Base-by-base conservation (phyloP, 2,797 vertebrate genomes). In the Alectoris magna region DNA sequence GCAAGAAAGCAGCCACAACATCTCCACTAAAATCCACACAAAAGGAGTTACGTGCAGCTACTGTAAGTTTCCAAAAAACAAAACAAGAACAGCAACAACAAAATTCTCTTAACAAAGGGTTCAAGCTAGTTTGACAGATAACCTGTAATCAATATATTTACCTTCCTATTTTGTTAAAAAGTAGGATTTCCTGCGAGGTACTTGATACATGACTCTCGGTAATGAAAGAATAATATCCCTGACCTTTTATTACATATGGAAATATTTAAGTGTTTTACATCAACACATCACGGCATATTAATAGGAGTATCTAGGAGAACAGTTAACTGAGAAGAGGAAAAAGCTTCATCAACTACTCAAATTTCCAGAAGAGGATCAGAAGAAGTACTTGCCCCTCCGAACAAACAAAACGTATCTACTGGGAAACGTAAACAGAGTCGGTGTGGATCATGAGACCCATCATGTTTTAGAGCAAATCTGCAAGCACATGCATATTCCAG, bases 221-320 rank as follows among this genome's bases (percentile, higher is more conserved):
- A 96, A 95, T 94, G 92, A 93, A 97, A 96, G 93, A 96, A 96
- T 93, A 94, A 95, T 86, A 96, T 75, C 70, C 88, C 91, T 96
- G 95, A 96, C 94, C 95, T 95, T 95, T 91, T 84, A 95, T 94
- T 95, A 95, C 90, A 94, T 93, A 94, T 94, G 93, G 93, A 96
- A 96, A 96, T 96, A 96, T 96, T 95, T 95, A 96, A 96, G 95
- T 92, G 90, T 94, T 97, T 96, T 88, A 95, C 87, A 95, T 94
- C 94, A 94, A 92, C 89, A 94, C 86, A 93, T 96, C 88, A 90
- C 38, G 9, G 94, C 69, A 73, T 91, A 89, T 92, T 95, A 97
- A 92, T 90, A 91, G 87, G 87, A 96, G 81, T 95, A 94, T 89
- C 95, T 69, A 71, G 59, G 70, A 60, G 90, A 95, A 95, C 14